These are phyloP conservation scores for Lethenteron reissneri DNA, from an alignment of 2,113 vertebrate species.

Conservation along the genomic window DNA sequence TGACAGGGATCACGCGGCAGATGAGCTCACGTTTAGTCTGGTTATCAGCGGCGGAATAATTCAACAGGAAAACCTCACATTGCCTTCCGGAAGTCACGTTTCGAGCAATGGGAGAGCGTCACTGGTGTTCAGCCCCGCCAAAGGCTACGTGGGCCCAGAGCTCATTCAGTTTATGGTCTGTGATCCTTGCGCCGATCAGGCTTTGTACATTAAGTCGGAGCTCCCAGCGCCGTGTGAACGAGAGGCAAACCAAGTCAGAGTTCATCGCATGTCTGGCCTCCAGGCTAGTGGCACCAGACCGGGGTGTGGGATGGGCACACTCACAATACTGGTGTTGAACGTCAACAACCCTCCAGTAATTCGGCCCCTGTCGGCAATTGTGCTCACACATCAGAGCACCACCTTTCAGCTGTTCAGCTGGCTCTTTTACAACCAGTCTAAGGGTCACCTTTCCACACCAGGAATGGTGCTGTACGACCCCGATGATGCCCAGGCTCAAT, in stretches of 20 bases:
- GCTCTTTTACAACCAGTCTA: neutral
- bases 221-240: neutral
- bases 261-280: neutral
- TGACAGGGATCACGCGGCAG: neutral
- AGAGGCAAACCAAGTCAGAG: neutral
- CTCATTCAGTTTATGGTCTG: neutral
- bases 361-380: neutral
- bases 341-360: conserved; percentile 2
- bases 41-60: neutral
- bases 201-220: neutral
- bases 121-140: neutral
- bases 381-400: neutral
- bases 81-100: neutral
- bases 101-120: neutral
- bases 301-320: conserved; percentile 1
- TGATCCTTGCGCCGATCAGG: neutral
- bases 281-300: neutral
- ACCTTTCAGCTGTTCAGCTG: neutral
- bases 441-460: neutral
- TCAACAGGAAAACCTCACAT: neutral
- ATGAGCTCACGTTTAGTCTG: neutral
- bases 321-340: neutral
- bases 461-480: conserved; percentile 1
- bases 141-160: neutral
- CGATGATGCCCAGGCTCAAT: neutral